phyloP scores from a whole-genome alignment of 2,113 vertebrate genomes.

The Atlantisia rogersi region DNA sequence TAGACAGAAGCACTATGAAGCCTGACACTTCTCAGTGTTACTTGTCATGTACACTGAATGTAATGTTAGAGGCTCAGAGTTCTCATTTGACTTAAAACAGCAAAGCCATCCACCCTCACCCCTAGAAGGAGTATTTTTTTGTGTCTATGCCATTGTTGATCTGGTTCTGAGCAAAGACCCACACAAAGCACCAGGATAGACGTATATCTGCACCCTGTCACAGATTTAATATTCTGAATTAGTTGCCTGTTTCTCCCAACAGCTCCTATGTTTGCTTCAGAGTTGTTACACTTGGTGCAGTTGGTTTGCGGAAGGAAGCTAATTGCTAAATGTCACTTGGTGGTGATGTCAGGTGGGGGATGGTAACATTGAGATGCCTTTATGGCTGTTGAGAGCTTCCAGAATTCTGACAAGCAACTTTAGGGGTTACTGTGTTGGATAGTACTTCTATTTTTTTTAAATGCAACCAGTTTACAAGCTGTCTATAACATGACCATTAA shows the following conservation, averaged over 20 bases:
- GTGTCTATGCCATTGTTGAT: background rate
- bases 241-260: background rate
- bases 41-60: background rate
- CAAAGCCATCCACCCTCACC: background rate
- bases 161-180: background rate
- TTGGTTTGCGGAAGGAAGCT: constrained; percentile 8
- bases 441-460: background rate
- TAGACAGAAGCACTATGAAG: background rate
- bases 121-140: background rate
- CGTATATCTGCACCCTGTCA: background rate
- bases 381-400: background rate
- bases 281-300: accelerated
- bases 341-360: background rate
- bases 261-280: background rate
- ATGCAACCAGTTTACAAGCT: background rate
- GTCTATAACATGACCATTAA: background rate
- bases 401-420: background rate
- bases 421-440: background rate
- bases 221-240: background rate
- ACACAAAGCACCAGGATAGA: background rate
- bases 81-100: background rate
- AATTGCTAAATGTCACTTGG: background rate
- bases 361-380: background rate
- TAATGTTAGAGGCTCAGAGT: background rate
- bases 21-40: background rate